These are phyloP conservation scores for Percopsis transmontana DNA, from an alignment of 2,113 vertebrate species.

Conservation along the genomic window DNA sequence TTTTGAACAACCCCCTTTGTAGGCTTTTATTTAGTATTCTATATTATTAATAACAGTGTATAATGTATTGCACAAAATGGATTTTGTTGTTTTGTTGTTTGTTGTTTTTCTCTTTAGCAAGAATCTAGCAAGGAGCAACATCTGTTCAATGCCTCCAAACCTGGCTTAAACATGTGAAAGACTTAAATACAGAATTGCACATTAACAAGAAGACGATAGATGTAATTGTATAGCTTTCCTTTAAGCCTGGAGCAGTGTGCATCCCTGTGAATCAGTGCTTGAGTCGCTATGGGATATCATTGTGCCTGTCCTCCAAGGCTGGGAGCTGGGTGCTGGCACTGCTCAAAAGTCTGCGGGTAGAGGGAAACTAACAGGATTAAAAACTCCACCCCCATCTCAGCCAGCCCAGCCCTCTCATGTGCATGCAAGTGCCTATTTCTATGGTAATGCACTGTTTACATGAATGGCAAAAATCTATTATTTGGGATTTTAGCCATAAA, in stretches of 20 bases:
- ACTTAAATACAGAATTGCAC: conserved; percentile 41
- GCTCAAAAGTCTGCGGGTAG: conserved; percentile 31
- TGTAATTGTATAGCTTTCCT: conserved; percentile 32
- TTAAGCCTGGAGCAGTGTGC: conserved; percentile 44
- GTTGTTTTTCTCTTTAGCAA: conserved; percentile 31
- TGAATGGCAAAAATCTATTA: conserved; percentile 58
- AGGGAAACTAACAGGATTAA: conserved; percentile 72
- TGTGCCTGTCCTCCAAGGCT: conserved; percentile 45
- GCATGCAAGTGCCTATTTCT: conserved; percentile 68
- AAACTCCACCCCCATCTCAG: conserved; percentile 45
- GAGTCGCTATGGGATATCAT: conserved; percentile 52
- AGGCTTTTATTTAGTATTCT: background rate
- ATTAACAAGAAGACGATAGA: conserved; percentile 45
- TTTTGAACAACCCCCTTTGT: too few species aligned
- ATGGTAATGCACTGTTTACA: conserved; percentile 75
- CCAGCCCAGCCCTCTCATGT: conserved; percentile 50
- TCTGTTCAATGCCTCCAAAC: conserved; percentile 16
- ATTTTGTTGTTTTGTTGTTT: too few species aligned
- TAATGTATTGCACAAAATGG: too few species aligned
- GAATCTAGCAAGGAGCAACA: conserved; percentile 40
- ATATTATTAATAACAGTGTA: background rate
- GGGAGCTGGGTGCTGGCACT: conserved; percentile 42
- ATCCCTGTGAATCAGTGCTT: conserved; percentile 32
- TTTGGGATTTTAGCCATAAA: conserved; percentile 66
- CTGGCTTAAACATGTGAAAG: conserved; percentile 25